These are phyloP conservation scores for Tachycineta bicolor DNA, from an alignment of 2,113 vertebrate species.

Conservation along the genomic window DNA sequence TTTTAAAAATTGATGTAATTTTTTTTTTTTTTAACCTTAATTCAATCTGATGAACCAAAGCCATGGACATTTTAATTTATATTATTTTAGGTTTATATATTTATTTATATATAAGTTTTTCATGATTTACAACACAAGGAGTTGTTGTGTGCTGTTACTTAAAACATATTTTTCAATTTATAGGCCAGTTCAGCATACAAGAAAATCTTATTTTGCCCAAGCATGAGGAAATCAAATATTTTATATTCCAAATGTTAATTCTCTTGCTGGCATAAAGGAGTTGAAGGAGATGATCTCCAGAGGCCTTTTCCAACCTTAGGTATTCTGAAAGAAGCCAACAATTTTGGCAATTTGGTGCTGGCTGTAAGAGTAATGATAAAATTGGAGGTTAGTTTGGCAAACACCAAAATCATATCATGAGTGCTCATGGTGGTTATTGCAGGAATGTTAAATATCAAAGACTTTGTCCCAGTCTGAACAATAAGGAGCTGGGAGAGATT, in stretches of 20 bases:
- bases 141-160: neutral
- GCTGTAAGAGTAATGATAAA: neutral
- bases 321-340: neutral
- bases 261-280: neutral
- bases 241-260: neutral
- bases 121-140: neutral
- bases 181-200: neutral
- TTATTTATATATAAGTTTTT: neutral
- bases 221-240: neutral
- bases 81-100: neutral
- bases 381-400: conserved; percentile 78
- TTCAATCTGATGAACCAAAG: neutral
- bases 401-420: neutral
- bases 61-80: neutral
- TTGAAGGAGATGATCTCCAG: neutral
- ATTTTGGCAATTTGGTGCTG: neutral
- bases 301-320: neutral
- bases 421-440: neutral
- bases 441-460: neutral
- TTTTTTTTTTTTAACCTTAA: neutral
- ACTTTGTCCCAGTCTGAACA: neutral
- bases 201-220: neutral
- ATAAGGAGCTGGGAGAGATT: neutral
- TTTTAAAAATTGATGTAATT: neutral
- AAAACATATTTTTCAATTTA: neutral